Evolutionary conservation across 2,888 invertebrate genomes (phyloP), one percentile per base, ranked within the genome.

Genomic region (Xestobium rufovillosum): DNA sequence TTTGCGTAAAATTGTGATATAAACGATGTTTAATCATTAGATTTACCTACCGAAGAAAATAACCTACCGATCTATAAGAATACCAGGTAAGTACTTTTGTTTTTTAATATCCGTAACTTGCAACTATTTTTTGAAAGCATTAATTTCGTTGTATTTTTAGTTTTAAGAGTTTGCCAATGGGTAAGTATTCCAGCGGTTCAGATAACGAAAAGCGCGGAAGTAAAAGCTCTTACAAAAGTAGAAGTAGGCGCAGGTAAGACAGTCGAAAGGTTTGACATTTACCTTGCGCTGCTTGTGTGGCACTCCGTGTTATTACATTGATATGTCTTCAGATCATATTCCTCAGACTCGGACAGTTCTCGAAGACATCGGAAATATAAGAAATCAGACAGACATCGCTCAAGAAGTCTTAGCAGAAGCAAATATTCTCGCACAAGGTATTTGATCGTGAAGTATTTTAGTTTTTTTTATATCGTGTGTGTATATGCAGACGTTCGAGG

Each of bases 111-210:
- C n/a, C n/a, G n/a, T n/a, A n/a, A n/a, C n/a, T n/a, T n/a, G n/a
- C n/a, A n/a, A n/a, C n/a, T n/a, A n/a, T n/a, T n/a, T n/a, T n/a
- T n/a, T n/a, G n/a, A n/a, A n/a, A n/a, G n/a, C n/a, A n/a, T n/a
- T n/a, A n/a, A n/a, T n/a, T n/a, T n/a, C n/a, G n/a, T n/a, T n/a
- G n/a, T n/a, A n/a, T n/a, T n/a, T n/a, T n/a, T n/a, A n/a, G n/a
- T n/a, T n/a, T n/a, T n/a, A n/a, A n/a, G n/a, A n/a, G n/a, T n/a
- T n/a, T n/a, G n/a, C n/a, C n/a, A 36, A 67, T 67, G 67, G 65
- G 66, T 57, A 66, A 63, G 56, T 65, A 65, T 59, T 67, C 66
- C 27, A 65, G 63, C 47, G 65, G 62, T 52, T 65, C 66, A 36
- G 65, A 65, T 48, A 53, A 51, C 50, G 65, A 64, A 45, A 61